phyloP scores from a whole-genome alignment of 2,113 vertebrate genomes.

The rat (Rattus norvegicus) region GRCr8 NC_086039.1:41328501-41329000 shows the following conservation, averaged over 20 bases:
- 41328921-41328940: not conserved
- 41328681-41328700: not conserved
- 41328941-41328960: not conserved
- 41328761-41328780: not conserved
- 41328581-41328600: not conserved
- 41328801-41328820: not conserved
- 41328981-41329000: not conserved
- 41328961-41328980: not conserved
- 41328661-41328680: not conserved
- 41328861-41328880: constrained; percentile 15
- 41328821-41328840: not conserved
- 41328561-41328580: not conserved
- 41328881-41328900: not conserved
- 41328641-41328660: not conserved
- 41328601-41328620: not conserved
- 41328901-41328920: constrained; percentile 35
- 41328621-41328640: not conserved
- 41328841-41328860: not conserved
- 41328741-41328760: not conserved
- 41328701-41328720: not conserved
- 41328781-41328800: not conserved
- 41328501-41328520: not conserved
- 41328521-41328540: not conserved
- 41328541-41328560: not conserved
- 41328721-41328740: not conserved